Conservation (phyloP, 1,140 invertebrate genomes). For the Sitobion miscanthi region DNA sequence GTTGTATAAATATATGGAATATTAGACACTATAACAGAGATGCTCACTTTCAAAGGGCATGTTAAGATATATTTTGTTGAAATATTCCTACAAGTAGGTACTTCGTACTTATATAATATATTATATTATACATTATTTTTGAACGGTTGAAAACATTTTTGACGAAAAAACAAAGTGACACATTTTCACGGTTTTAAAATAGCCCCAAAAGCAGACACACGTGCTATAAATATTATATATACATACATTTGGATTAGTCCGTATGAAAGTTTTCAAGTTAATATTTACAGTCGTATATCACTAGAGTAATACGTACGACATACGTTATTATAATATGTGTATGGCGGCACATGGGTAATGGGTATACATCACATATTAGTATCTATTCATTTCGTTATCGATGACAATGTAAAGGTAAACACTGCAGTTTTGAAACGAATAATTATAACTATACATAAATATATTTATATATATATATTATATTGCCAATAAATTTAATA, state of each 20-base stretch:
- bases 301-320: neutral
- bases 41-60: neutral
- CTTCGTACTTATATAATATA: neutral
- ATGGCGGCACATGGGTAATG: neutral
- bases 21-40: neutral
- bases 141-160: neutral
- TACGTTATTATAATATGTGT: neutral
- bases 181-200: neutral
- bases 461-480: neutral
- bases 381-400: slow-evolving; percentile 12
- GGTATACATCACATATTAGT: neutral
- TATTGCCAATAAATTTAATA: slow-evolving; percentile 2
- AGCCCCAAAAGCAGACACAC: neutral
- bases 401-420: slow-evolving; percentile 14
- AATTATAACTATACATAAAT: neutral
- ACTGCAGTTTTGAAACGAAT: slow-evolving; percentile 5
- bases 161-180: neutral
- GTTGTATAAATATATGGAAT: too few relatives aligned
- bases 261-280: neutral
- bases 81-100: neutral
- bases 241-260: neutral
- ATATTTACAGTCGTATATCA: neutral
- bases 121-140: neutral
- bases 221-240: neutral
- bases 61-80: neutral